These are phyloP conservation scores for Semaprochilodus insignis DNA, from an alignment of 2,797 vertebrate species.

Conservation along the genomic window DNA sequence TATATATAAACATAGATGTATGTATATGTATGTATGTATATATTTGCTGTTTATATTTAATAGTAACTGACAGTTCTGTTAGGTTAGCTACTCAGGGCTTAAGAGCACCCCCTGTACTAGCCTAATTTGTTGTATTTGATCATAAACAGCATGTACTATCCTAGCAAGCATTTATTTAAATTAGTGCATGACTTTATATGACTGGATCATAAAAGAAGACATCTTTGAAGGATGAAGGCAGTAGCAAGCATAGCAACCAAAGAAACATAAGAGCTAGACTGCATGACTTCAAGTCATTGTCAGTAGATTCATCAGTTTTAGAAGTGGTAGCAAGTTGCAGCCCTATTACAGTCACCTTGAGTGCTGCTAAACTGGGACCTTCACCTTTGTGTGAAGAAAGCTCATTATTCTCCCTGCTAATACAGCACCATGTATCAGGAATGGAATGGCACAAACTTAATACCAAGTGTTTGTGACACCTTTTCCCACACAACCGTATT, in stretches of 20 bases:
- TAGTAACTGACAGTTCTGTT: too few species aligned
- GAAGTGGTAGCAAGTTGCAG: neutral
- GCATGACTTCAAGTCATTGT: neutral
- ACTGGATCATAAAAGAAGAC: too few species aligned
- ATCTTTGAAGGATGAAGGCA: neutral
- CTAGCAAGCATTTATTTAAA: too few species aligned
- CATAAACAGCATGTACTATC: too few species aligned
- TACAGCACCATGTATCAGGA: slow-evolving; percentile 45
- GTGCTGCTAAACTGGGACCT: slow-evolving; percentile 18
- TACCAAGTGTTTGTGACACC: slow-evolving; percentile 3
- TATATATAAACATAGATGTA: too few species aligned
- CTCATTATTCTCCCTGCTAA: slow-evolving; percentile 65
- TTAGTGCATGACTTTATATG: too few species aligned
- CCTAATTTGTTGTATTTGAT: too few species aligned
- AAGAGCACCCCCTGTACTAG: too few species aligned
- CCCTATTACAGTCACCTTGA: slow-evolving; percentile 19
- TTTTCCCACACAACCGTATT: neutral
- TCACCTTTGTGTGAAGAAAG: slow-evolving; percentile 1
- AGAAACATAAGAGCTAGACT: neutral
- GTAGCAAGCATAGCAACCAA: neutral
- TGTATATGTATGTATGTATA: too few species aligned
- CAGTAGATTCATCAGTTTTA: neutral
- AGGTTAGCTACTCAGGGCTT: too few species aligned
- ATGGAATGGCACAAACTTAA: slow-evolving; percentile 41
- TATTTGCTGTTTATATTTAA: too few species aligned